Conservation (phyloP, 2,113 vertebrate species). For the Carlito syrichta region DNA sequence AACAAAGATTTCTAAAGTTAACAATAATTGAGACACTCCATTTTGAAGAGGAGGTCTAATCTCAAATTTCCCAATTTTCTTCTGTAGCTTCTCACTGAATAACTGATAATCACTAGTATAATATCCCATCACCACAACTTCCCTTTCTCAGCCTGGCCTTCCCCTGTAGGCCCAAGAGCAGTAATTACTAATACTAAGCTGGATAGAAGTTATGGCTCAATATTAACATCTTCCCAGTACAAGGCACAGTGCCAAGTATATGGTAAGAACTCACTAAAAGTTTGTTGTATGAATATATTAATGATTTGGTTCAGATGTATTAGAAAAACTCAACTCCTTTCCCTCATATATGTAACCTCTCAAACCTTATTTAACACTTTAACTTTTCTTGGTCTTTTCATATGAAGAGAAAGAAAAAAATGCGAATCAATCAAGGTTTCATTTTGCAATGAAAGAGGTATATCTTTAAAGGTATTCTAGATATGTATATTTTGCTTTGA, state of each 20-base stretch:
- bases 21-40: background rate
- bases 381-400: background rate
- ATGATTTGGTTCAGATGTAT: background rate
- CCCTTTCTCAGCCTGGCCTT: background rate
- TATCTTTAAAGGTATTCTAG: slow-evolving; percentile 19
- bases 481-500: background rate
- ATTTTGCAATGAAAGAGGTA: slow-evolving; percentile 13
- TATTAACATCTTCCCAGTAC: background rate
- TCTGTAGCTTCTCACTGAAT: background rate
- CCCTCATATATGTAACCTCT: background rate
- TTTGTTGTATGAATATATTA: background rate
- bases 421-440: background rate
- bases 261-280: background rate
- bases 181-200: background rate
- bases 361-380: background rate
- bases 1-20: background rate
- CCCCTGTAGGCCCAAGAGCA: background rate
- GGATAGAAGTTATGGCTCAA: background rate
- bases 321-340: slow-evolving; percentile 8
- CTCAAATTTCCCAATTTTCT: background rate
- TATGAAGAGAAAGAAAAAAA: background rate
- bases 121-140: background rate
- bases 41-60: background rate
- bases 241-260: background rate
- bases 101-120: background rate